Percentiles rank a stretch among this genome's conserved stretches.
Conservation (phyloP, 2,113 vertebrate species). For the Oxyruncus cristatus region DNA sequence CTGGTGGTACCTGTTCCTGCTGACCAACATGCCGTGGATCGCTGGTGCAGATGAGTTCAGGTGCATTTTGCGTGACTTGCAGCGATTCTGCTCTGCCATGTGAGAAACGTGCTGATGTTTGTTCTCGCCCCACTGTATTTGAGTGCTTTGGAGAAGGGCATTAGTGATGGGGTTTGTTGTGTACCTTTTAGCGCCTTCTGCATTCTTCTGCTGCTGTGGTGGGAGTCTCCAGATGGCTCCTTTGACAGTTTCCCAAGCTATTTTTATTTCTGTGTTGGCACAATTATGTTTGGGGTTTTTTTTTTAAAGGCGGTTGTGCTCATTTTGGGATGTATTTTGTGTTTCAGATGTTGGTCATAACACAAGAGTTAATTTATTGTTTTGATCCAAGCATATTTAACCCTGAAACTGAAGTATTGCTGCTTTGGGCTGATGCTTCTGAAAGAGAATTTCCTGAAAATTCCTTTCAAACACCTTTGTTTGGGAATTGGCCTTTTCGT, state of each 20-base stretch:
- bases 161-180: not conserved
- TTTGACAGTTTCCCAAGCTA: constrained; percentile 13
- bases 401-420: not conserved
- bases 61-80: constrained; percentile 19
- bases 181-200: not conserved
- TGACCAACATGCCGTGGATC: not conserved
- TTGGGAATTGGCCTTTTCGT: not conserved
- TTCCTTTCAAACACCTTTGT: not conserved
- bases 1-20: not conserved
- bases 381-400: not conserved
- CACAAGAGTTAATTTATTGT: not conserved
- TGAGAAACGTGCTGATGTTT: not conserved
- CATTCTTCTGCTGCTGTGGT: not conserved
- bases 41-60: not conserved
- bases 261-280: constrained; percentile 19
- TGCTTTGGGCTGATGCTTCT: not conserved
- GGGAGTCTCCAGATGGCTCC: constrained; percentile 50
- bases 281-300: not conserved
- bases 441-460: not conserved
- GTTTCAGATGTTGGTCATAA: not conserved
- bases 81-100: not conserved
- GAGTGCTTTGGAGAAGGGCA: not conserved
- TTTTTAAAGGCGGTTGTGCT: not conserved
- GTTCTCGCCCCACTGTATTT: rapidly evolving
- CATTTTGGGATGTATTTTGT: not conserved